Base-by-base conservation (phyloP, 2,113 vertebrate genomes). In the Megaleporinus macrocephalus region DNA sequence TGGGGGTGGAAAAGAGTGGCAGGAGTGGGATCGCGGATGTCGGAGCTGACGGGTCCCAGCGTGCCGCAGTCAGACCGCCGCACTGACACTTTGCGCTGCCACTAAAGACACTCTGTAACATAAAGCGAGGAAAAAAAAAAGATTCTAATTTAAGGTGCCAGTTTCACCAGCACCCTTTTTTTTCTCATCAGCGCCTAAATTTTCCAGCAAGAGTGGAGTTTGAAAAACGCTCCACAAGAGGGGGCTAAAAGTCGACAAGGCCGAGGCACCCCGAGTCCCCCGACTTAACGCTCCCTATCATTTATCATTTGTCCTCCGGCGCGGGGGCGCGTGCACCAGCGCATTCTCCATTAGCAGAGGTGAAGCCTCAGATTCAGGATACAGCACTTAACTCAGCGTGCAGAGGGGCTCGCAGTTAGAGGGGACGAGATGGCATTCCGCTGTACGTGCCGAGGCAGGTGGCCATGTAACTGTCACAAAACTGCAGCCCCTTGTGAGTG, bases 171-270 rank as follows among this genome's bases (percentile, higher is more conserved):
- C 20, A 49, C 44, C 9, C 18, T 14, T 41, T 65, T 47, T 20
- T 20, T 26, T 55, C 10, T 11, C 24, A 63, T 5, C 1, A 63
- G 68, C 14, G 36, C 80, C 73, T 59, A 68, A 5, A 69, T 18
- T 51, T 13, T 18, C 49, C 49, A 51, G 15, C 18, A n/a, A 27
- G 61, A 51, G 47, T 10, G 4, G 22, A 51, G 6, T 53, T 29
- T 11, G 22, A 84, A 73, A 2, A 4, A 71, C 16, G 47, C 47
- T 74, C 81, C 89, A 89, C 80, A 78, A 88, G 85, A 86, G 80
- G 82, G 85, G 44, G 88, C 84, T 84, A 68, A 76, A 59, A 30
- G 49, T 62, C 15, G 69, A 44, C 20, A 70, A 44, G 59, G 49
- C 20, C 30, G 13, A 51, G 63, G 68, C 24, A 51, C 41, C 68